Conservation (phyloP, 2,888 invertebrate species). For the Pomacea canaliculata region DNA sequence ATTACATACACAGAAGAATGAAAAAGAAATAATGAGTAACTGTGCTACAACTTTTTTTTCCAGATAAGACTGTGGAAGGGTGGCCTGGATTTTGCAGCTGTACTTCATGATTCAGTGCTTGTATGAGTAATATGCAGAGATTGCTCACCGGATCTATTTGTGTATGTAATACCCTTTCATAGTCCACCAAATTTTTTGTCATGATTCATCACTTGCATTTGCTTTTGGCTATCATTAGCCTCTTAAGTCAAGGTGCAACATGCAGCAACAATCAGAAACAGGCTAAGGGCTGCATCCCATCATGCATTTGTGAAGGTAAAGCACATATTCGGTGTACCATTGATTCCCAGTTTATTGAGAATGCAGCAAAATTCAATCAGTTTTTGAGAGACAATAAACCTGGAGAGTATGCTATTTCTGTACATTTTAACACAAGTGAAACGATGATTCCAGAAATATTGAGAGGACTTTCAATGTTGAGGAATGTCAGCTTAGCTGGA, state of each 20-base stretch:
- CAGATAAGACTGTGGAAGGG: too few relatives aligned
- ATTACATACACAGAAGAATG: too few relatives aligned
- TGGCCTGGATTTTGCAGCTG: too few relatives aligned
- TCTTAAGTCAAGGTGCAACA: neutral
- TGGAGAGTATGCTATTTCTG: neutral
- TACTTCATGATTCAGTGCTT: too few relatives aligned
- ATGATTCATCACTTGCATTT: too few relatives aligned
- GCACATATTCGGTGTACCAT: neutral
- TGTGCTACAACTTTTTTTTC: too few relatives aligned
- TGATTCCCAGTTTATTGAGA: neutral
- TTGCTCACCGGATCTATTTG: too few relatives aligned
- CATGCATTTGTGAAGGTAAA: slow-evolving; percentile 6
- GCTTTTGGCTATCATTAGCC: too few relatives aligned
- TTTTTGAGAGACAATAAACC: neutral
- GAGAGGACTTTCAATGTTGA: neutral
- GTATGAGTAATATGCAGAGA: too few relatives aligned
- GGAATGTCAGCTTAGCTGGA: slow-evolving; percentile 27
- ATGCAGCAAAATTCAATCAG: slow-evolving; percentile 3
- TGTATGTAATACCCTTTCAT: too few relatives aligned
- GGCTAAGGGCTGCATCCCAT: neutral
- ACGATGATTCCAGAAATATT: slow-evolving; percentile 12
- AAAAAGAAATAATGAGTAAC: too few relatives aligned
- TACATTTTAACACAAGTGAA: slow-evolving; percentile 1
- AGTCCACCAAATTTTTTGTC: too few relatives aligned
- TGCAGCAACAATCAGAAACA: neutral